Evolutionary conservation across 2,797 vertebrate genomes (phyloP), one percentile per base, ranked within the genome.

Genomic region (Ceryle rudis): DNA sequence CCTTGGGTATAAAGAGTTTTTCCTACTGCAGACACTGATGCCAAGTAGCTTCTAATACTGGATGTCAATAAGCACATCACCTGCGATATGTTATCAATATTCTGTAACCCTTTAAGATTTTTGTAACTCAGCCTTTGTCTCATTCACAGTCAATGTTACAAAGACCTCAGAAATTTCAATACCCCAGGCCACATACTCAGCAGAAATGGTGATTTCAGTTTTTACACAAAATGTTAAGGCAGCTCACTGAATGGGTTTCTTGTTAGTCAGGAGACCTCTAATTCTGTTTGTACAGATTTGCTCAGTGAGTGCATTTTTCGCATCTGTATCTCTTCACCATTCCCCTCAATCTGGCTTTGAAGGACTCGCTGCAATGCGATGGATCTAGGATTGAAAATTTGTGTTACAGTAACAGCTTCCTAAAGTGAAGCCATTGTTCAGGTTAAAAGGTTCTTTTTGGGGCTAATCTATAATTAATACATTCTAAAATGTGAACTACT

Each of bases 341-440:
- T 65, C 10, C 26, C 16, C 41, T 72, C 54, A 51, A 1, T 57
- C 18, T 61, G 80, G 5, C 25, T 83, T 69, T 72, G 19, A 33
- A 65, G 74, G 33, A 28, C 11, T 67, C 0, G 0, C 10, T 54
- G 25, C 6, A 60, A 3, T 19, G 11, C 2, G 0, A 18, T 8
- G 3, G 5, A 14, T 64, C 13, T 71, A 52, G 28, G 51, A 72
- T 23, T 60, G n/a, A 74, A 81, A 84, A 58, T 29, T 33, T 46
- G 3, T 6, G 3, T 89, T 79, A 65, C 42, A 28, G 10, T 47
- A 61, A 6, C n/a, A 57, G 3, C 35, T 81, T 82, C 55, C 39
- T 21, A 62, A 87, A 70, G n/a, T 39, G 4, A 77, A 92, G 35
- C 2, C 18, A 25, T 67, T 81, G 28, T 26, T 92, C 66, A 77